Evolutionary conservation across 2,888 invertebrate genomes (phyloP).

Genomic region (Rhyacophila evoluta): DNA sequence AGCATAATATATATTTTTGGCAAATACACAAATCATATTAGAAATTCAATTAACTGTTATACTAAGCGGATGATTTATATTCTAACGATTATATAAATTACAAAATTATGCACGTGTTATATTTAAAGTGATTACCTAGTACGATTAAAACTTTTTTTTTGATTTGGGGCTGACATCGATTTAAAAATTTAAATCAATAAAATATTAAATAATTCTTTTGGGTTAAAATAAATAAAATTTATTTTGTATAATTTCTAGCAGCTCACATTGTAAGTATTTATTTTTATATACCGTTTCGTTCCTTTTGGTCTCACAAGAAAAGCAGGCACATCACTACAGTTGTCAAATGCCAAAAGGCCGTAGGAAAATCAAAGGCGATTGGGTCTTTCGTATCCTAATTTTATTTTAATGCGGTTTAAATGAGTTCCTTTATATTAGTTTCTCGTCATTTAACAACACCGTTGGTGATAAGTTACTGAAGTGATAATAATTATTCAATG

Average conservation of each 20-base stretch:
- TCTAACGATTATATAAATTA: too few relatives aligned
- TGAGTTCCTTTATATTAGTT: not conserved
- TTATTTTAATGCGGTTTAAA: not conserved
- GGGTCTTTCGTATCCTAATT: not conserved
- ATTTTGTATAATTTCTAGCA: not conserved
- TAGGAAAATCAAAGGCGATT: not conserved
- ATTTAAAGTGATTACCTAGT: not conserved
- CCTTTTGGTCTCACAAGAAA: not conserved
- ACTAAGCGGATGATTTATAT: too few relatives aligned
- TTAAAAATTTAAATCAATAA: too few relatives aligned
- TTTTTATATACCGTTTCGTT: not conserved
- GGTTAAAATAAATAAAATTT: not conserved
- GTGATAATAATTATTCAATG: not conserved
- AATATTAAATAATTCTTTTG: not conserved
- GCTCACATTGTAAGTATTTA: not conserved
- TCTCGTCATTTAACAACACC: too few relatives aligned
- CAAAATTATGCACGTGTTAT: too few relatives aligned
- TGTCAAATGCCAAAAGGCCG: not conserved
- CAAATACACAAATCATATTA: too few relatives aligned
- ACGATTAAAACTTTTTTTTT: too few relatives aligned
- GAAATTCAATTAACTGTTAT: too few relatives aligned
- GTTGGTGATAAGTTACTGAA: not conserved
- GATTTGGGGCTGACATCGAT: too few relatives aligned
- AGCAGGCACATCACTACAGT: not conserved
- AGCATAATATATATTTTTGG: too few relatives aligned